phyloP scores from a whole-genome alignment of 2,797 vertebrate species.

The Tenualosa ilisha region DNA sequence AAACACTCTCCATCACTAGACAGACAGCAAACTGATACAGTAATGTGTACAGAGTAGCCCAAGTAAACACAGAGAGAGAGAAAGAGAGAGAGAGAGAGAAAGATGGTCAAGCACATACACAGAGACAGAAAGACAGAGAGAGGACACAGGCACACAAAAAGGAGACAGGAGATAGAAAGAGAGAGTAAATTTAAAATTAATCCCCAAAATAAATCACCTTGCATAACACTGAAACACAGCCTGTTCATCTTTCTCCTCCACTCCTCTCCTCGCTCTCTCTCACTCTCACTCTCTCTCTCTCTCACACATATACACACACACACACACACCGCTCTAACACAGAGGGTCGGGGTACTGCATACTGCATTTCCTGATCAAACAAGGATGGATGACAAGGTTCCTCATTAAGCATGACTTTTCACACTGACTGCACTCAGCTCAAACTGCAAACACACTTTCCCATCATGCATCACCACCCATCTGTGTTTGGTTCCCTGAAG shows the following conservation, averaged over 20 bases:
- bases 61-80: neutral
- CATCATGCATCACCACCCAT: neutral
- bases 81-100: neutral
- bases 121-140: neutral
- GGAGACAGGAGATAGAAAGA: neutral
- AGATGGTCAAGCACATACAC: neutral
- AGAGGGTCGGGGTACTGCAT: too few species aligned
- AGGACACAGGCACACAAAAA: too few species aligned
- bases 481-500: too few species aligned
- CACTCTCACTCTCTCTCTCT: neutral
- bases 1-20: neutral
- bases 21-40: neutral
- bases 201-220: conserved; percentile 8
- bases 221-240: neutral
- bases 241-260: neutral
- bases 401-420: conserved; percentile 9
- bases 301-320: neutral
- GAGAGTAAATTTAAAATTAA: neutral
- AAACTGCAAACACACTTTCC: neutral
- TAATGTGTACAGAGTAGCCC: neutral
- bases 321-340: too few species aligned
- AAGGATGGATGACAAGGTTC: neutral
- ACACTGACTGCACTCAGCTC: neutral
- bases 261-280: neutral
- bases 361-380: neutral